Base-by-base conservation (phyloP, 2,888 invertebrate species). In the Synanthedon andrenaeformis region DNA sequence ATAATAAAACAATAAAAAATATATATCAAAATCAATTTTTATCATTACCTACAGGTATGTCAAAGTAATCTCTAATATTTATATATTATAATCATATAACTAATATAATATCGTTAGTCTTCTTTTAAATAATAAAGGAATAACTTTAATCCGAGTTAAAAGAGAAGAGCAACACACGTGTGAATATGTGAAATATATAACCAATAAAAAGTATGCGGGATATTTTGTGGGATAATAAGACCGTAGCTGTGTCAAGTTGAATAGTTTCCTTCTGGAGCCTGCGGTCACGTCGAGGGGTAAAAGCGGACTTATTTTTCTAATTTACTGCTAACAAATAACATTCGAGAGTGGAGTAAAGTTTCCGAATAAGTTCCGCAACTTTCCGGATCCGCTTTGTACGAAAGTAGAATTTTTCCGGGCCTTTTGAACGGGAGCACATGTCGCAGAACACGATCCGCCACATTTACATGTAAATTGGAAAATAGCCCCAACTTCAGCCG, bases 401-500 rank as follows among this genome's bases (percentile, higher is more conserved):
- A 35, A 35, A 10, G 35, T 35, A 10, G 35, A 54, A 49, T 54
- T 56, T 49, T 52, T 45, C 23, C 45, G 51, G 13, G 10, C 17
- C 14, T 62, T 59, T 59, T 59, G 58, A 61, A 64, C 58, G 61
- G 52, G 67, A 66, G 73, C 78, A 76, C 72, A 77, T 77, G 77
- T 73, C 70, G 63, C 61, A 57, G 59, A 57, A 62, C 55, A 58
- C 51, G 54, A 56, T 59, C 53, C 59, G 58, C 54, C 59, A 57
- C 52, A 81, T 82, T 81, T 79, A 69, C 74, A 81, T 82, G 79
- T 65, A 79, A 80, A 82, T 82, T 72, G 65, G 56, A 42, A 28
- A 58, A 59, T 61, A 63, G 57, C 61, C 13, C 10, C 1, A 23
- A 23, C 35, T 35, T 35, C 35, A 10, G 35, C 35, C 35, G 35